phyloP scores from a whole-genome alignment of 2,888 invertebrate genomes.

The Pristionchus exspectatus region DNA sequence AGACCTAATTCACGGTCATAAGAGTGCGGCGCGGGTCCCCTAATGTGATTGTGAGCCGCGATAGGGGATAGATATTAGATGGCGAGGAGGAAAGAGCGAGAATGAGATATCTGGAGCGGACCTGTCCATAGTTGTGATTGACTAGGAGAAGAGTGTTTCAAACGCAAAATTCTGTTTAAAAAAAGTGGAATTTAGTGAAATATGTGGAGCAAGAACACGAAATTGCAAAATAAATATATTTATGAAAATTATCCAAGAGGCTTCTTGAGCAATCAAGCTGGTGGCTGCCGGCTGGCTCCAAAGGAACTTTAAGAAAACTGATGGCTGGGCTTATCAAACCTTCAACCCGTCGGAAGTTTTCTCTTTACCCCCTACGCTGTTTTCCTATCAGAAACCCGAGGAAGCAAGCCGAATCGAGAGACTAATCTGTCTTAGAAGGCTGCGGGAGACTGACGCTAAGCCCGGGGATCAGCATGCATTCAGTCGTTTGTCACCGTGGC shows the following conservation, averaged over 20 bases:
- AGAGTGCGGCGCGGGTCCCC: not conserved
- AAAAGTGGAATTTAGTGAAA: too few species aligned
- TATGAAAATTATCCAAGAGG: too few species aligned
- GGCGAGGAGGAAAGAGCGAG: not conserved
- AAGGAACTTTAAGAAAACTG: not conserved
- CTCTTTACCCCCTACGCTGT: not conserved
- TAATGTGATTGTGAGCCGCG: conserved; percentile 41
- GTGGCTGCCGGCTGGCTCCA: not conserved
- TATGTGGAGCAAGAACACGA: too few species aligned
- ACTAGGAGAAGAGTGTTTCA: too few species aligned
- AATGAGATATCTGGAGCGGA: not conserved
- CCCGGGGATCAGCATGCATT: conserved; percentile 19
- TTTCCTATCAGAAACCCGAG: not conserved
- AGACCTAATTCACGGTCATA: not conserved
- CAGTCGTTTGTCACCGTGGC: conserved; percentile 56
- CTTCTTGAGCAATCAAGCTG: not conserved
- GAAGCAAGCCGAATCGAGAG: not conserved
- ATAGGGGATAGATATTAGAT: conserved; percentile 38
- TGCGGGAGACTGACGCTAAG: not conserved
- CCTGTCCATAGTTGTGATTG: not conserved
- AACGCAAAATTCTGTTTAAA: too few species aligned
- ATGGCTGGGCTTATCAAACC: not conserved
- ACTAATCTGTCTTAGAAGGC: not conserved
- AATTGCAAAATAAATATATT: too few species aligned
- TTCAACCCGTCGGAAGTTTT: not conserved